Conservation (phyloP, 2,888 invertebrate species). For the Drosophila kanekoi region DNA sequence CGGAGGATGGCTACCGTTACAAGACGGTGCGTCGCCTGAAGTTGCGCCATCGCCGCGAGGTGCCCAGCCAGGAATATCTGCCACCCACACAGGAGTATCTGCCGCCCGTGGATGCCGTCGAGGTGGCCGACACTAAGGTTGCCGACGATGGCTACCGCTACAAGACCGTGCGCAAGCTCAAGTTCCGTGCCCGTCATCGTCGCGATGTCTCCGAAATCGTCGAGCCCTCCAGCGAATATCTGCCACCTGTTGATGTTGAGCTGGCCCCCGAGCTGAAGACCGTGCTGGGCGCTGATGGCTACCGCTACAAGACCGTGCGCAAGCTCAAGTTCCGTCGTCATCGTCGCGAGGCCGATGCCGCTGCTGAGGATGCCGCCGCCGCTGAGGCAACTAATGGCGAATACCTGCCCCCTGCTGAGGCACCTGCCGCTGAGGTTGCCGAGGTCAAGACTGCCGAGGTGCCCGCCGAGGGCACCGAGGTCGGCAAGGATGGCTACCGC, state of each 20-base stretch:
- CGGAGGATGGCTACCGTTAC: conserved; percentile 80
- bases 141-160: conserved; percentile 83
- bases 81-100: conserved; percentile 81
- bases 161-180: conserved; percentile 83
- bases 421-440: conserved; percentile 39
- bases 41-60: conserved; percentile 78
- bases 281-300: conserved; percentile 74
- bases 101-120: conserved; percentile 69
- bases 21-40: conserved; percentile 76
- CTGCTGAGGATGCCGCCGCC: conserved; percentile 52
- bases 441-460: conserved; percentile 54
- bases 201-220: conserved; percentile 82
- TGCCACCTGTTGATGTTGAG: conserved; percentile 76
- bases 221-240: conserved; percentile 69
- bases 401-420: conserved; percentile 79
- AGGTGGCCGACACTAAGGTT: conserved; percentile 71
- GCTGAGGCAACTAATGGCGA: conserved; percentile 66
- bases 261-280: conserved; percentile 81
- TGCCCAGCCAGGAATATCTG: conserved; percentile 78
- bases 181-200: conserved; percentile 81
- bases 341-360: conserved; percentile 76
- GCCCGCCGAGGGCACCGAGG: conserved; percentile 73
- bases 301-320: conserved; percentile 79
- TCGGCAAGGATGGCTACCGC: conserved; percentile 82
- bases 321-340: conserved; percentile 75